Percentiles rank a stretch among this genome's conserved stretches.
Conservation (phyloP, 1,140 invertebrate genomes). For the Formica exsecta region DNA sequence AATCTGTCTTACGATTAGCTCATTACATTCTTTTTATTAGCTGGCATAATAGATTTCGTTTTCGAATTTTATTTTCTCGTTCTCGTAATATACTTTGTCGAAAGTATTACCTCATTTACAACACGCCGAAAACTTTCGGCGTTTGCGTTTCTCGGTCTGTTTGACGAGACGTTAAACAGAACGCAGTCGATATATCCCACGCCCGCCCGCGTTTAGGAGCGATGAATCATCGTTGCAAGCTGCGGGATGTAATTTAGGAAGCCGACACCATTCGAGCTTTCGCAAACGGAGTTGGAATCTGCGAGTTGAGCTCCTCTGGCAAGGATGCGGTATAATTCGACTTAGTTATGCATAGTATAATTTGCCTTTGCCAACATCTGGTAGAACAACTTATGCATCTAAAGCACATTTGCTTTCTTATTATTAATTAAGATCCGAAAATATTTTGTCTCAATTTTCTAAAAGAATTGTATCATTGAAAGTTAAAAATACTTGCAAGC, state of each 20-base stretch:
- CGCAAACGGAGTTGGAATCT: slow-evolving; percentile 39
- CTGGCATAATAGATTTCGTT: neutral
- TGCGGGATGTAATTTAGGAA: slow-evolving; percentile 72
- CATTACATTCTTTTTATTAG: neutral
- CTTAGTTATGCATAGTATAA: slow-evolving; percentile 32
- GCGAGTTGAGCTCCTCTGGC: neutral
- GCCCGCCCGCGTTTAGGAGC: slow-evolving; percentile 27
- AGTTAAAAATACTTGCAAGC: too few relatives aligned
- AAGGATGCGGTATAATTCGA: slow-evolving; percentile 16
- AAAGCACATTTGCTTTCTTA: neutral
- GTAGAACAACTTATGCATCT: neutral
- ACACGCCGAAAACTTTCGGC: slow-evolving; percentile 8
- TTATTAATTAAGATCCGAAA: neutral
- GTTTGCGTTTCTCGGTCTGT: slow-evolving; percentile 41
- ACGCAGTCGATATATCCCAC: slow-evolving; percentile 60
- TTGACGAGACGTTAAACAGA: slow-evolving; percentile 47
- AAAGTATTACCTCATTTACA: slow-evolving; percentile 5
- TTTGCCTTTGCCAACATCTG: neutral
- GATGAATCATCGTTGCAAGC: slow-evolving; percentile 73
- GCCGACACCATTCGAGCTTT: slow-evolving; percentile 44
- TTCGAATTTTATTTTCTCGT: slow-evolving; percentile 7
- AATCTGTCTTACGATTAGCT: neutral
- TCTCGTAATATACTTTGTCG: slow-evolving; percentile 23
- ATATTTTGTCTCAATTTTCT: too few relatives aligned
- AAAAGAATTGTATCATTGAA: too few relatives aligned